Conservation (phyloP, 2,113 vertebrate species). For the Myiozetetes cayanensis region DNA sequence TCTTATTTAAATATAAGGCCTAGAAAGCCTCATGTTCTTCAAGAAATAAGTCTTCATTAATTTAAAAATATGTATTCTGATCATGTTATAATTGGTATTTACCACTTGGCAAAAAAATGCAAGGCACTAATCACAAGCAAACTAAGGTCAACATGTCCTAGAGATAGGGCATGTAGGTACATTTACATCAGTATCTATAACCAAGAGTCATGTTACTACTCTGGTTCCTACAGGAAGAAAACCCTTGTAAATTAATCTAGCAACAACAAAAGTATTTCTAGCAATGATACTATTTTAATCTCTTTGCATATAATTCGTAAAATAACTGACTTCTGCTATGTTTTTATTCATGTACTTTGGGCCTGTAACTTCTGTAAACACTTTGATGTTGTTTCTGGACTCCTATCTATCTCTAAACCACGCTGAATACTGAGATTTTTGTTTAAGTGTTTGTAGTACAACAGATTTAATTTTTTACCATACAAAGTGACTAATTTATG, state of each 20-base stretch:
- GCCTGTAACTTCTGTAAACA: neutral
- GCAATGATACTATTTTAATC: neutral
- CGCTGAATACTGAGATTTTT: neutral
- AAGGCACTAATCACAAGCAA: neutral
- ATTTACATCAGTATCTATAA: neutral
- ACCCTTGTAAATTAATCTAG: neutral
- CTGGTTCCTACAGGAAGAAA: neutral
- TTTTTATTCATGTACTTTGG: neutral
- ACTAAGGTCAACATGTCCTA: neutral
- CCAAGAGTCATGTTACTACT: neutral
- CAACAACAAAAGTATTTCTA: neutral
- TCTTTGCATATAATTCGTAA: neutral
- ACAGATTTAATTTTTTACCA: neutral
- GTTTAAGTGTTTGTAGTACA: neutral
- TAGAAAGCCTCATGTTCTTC: neutral
- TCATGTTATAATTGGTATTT: neutral
- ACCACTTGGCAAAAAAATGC: neutral
- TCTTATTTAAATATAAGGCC: neutral
- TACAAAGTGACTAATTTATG: neutral
- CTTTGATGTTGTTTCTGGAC: neutral
- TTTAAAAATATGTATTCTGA: neutral
- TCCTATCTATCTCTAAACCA: neutral
- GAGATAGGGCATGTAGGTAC: neutral
- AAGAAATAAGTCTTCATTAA: neutral
- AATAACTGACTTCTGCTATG: neutral